Base-by-base conservation (phyloP, 2,888 invertebrate species). In the Drosophila barbarae region DNA sequence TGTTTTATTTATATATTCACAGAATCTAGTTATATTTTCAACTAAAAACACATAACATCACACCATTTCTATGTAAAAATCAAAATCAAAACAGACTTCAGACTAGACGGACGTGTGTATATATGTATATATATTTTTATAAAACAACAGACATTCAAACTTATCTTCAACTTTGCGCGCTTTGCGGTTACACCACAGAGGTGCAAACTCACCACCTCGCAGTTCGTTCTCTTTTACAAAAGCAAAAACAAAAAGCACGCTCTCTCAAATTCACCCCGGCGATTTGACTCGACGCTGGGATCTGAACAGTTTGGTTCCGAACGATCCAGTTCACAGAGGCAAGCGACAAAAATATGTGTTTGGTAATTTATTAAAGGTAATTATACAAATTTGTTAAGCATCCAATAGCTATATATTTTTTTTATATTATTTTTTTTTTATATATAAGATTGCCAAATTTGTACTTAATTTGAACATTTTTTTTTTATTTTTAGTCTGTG, bases 91-190 rank as follows among this genome's bases (percentile, higher is more conserved):
- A 18, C 15, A 15, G 15, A 38, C 12, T 18, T 8, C 8, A 8
- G 3, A 12, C 12, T 3, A 28, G 28, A 12, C 44, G 10, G 2
- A n/a, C 44, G 15, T 12, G 44, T 28, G 28, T 44, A 28, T 30
- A 46, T 28, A 44, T 42, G 4, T 28, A 46, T 42, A 46, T 42
- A 15, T 15, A 21, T 44, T 28, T 28, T 2, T 21, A 28, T 28
- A 15, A 30, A 12, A 7, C 4, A 12, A 46, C 13, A 47, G 13
- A 21, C 18, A 13, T 47, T 47, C 5, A 32, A 47, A 13, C 4
- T 21, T 9, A 8, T 6, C 18, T 69, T 66, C n/a, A 50, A 66
- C 50, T 28, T 10, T 34, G 60, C 66, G 66, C 69, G 1, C 21
- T 18, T n/a, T 12, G 9, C 5, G 13, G 9, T 18, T 21, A 34